Evolutionary conservation across 2,113 vertebrate species (phyloP).

Genomic region (Rousettus leschenaultii): DNA sequence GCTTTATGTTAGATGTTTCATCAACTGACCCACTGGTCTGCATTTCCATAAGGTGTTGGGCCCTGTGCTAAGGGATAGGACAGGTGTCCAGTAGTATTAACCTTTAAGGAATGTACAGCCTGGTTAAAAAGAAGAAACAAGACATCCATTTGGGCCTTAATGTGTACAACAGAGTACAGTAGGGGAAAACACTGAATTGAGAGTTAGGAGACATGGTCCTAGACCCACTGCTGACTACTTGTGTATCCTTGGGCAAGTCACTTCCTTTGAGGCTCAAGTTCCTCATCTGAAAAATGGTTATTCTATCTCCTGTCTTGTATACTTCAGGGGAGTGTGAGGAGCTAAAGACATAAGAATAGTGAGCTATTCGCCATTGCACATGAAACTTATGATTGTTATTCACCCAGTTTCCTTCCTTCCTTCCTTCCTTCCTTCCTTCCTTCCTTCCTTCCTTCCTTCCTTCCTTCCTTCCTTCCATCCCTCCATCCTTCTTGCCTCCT

Average conservation of each 20-base stretch:
- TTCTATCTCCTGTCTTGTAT: neutral
- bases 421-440: neutral
- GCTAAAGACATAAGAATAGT: neutral
- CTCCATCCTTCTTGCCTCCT: no score
- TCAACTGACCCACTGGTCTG: neutral
- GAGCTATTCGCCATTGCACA: neutral
- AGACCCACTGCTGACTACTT: neutral
- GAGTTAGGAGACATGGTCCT: neutral
- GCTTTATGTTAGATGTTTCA: neutral
- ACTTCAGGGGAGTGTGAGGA: neutral
- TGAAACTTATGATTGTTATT: neutral
- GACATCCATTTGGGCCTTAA: neutral
- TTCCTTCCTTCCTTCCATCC: neutral
- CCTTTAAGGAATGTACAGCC: neutral
- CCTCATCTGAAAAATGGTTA: neutral
- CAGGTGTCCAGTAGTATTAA: neutral
- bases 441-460: neutral
- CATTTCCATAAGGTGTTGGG: neutral
- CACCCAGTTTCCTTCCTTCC: neutral
- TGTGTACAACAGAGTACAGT: neutral
- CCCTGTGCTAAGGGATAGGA: neutral
- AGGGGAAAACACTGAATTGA: neutral
- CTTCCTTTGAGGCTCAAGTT: neutral
- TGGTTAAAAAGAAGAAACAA: neutral
- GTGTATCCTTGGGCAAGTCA: neutral